Percentiles rank a stretch among this genome's conserved stretches.
These are phyloP conservation scores for Alcis repandata DNA, from an alignment of 2,888 invertebrate genomes.

Conservation along the genomic window DNA sequence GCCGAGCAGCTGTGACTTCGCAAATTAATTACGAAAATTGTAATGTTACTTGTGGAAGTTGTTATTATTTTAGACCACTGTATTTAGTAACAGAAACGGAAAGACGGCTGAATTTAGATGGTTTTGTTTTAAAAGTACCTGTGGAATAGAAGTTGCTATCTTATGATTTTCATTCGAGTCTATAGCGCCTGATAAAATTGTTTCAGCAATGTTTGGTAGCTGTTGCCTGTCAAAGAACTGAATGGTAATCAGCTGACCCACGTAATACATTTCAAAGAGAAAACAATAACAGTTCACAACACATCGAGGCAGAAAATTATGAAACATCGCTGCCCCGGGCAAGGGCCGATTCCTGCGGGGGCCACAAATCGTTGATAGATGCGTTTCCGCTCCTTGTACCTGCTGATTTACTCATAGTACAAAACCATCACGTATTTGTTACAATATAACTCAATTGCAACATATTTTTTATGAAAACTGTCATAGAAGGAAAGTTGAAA, in stretches of 20 bases:
- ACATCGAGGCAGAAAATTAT: constrained; percentile 1
- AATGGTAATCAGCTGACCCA: not conserved
- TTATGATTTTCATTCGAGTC: not conserved
- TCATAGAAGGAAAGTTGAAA: too few species aligned
- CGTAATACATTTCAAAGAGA: not conserved
- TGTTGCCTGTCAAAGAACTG: not conserved
- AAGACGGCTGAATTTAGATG: too few species aligned
- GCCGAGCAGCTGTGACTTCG: not conserved
- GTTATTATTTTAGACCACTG: too few species aligned
- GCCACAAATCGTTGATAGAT: constrained; percentile 14
- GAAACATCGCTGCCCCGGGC: not conserved
- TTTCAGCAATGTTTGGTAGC: not conserved
- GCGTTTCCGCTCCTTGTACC: constrained; percentile 4
- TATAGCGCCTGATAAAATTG: constrained; percentile 7
- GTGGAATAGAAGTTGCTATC: not conserved
- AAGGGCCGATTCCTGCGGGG: not conserved
- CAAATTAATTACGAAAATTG: not conserved
- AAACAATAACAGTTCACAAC: constrained; percentile 7
- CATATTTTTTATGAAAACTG: not conserved
- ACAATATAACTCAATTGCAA: not conserved
- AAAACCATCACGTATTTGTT: not conserved
- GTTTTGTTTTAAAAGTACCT: too few species aligned
- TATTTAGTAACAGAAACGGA: too few species aligned
- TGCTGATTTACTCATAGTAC: not conserved
- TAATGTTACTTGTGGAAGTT: not conserved